phyloP scores from a whole-genome alignment of 2,888 invertebrate species.

The Petrolisthes cinctipes region DNA sequence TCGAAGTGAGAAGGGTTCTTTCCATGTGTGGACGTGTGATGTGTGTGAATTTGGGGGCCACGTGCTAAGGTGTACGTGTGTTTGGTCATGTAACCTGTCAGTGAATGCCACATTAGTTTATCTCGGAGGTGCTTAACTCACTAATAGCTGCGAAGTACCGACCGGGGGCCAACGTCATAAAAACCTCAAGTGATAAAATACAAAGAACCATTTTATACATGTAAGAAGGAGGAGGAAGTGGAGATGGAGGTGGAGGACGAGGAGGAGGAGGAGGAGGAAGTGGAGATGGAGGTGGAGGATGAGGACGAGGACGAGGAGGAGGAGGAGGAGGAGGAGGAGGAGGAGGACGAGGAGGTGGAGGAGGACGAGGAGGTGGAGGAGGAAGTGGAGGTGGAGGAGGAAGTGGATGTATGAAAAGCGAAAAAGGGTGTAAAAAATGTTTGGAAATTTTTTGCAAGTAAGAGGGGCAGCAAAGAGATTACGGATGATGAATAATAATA shows the following conservation, averaged over 20 bases:
- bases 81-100: background rate
- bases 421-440: background rate
- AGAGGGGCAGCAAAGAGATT: too few species aligned
- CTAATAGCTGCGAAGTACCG: background rate
- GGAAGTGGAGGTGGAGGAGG: too few species aligned
- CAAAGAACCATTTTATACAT: too few species aligned
- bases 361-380: too few species aligned
- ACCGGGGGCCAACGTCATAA: background rate
- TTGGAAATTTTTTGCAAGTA: background rate
- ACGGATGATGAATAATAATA: too few species aligned
- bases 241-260: conserved; percentile 19
- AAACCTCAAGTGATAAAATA: too few species aligned
- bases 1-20: background rate
- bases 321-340: too few species aligned
- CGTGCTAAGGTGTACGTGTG: background rate
- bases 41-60: too few species aligned
- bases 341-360: too few species aligned
- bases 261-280: background rate
- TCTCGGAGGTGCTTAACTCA: background rate
- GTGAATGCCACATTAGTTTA: background rate
- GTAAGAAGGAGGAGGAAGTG: conserved; percentile 4
- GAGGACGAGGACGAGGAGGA: too few species aligned
- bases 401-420: too few species aligned
- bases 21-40: background rate
- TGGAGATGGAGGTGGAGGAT: too few species aligned